A percentile compares a stretch with the other conserved stretches of the same genome.
phyloP scores from a whole-genome alignment of 2,797 vertebrate genomes.

The Pangasius krempfi region DNA sequence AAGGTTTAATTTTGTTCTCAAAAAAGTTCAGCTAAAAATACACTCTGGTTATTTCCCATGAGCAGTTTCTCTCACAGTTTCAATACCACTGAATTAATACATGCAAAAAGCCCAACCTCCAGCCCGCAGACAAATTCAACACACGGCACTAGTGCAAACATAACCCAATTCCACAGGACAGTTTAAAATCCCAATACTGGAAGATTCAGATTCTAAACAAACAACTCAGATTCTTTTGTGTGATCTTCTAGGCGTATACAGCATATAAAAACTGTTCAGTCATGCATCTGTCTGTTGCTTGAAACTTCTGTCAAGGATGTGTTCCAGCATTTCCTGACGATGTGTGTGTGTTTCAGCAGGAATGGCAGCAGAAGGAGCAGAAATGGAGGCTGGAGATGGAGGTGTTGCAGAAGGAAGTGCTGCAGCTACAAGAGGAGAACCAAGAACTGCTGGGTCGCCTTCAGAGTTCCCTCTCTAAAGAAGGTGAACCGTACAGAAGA shows the following conservation, averaged over 20 bases:
- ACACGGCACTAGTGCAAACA: background rate
- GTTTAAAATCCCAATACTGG: background rate
- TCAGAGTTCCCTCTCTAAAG: slow-evolving; percentile 78
- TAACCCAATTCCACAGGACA: background rate
- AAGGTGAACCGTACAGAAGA: slow-evolving; percentile 71
- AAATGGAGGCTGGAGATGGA: slow-evolving; percentile 75
- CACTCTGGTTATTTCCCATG: background rate
- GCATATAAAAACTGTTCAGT: background rate
- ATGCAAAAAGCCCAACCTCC: background rate
- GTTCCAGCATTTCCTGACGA: background rate
- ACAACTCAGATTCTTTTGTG: background rate
- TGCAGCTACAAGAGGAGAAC: slow-evolving; percentile 79
- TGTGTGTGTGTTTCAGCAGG: slow-evolving; percentile 66
- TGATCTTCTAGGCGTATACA: background rate
- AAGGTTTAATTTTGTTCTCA: background rate
- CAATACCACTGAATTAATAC: background rate
- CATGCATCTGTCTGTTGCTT: background rate
- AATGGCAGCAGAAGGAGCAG: slow-evolving; percentile 76
- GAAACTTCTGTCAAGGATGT: background rate
- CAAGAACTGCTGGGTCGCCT: slow-evolving; percentile 77
- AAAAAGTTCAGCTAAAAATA: background rate
- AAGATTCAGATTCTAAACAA: background rate
- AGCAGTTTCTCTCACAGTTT: background rate
- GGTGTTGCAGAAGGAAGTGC: slow-evolving; percentile 73
- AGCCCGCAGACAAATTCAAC: background rate